Evolutionary conservation across 35 echinoderm and acorn worm species (phyloP).

Genomic region (Apostichopus parvimensis): DNA sequence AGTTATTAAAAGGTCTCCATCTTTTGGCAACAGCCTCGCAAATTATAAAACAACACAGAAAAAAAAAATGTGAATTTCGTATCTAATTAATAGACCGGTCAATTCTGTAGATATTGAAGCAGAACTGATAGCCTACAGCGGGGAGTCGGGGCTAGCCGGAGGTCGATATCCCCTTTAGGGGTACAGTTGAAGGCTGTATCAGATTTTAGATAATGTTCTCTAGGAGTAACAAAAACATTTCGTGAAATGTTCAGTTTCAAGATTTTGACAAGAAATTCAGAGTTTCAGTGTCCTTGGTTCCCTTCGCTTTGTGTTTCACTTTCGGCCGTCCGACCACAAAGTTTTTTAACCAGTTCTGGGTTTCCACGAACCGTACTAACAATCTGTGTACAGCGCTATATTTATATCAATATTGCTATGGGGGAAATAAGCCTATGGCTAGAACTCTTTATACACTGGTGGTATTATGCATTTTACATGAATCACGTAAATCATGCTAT

Average conservation of each 20-base stretch:
- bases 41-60: conserved; percentile 31
- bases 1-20: conserved; percentile 2
- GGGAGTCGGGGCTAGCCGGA: conserved; percentile 13
- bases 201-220: conserved; percentile 2
- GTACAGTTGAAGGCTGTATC: conserved; percentile 10
- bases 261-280: not conserved
- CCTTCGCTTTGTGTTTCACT: not conserved
- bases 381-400: too few relatives aligned
- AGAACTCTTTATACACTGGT: too few relatives aligned
- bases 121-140: conserved; percentile 26
- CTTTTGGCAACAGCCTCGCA: not conserved
- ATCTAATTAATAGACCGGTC: conserved; percentile 12
- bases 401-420: too few relatives aligned
- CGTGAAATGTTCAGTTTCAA: not conserved
- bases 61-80: not conserved
- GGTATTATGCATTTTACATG: too few relatives aligned
- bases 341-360: not conserved
- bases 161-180: conserved; percentile 18
- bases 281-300: not conserved
- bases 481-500: too few relatives aligned
- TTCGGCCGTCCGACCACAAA: not conserved
- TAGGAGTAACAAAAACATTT: too few relatives aligned
- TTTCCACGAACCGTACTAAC: too few relatives aligned
- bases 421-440: too few relatives aligned
- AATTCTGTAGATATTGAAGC: not conserved